These are phyloP conservation scores for Papilio machaon DNA, from an alignment of 1,140 invertebrate genomes.

Conservation along the genomic window DNA sequence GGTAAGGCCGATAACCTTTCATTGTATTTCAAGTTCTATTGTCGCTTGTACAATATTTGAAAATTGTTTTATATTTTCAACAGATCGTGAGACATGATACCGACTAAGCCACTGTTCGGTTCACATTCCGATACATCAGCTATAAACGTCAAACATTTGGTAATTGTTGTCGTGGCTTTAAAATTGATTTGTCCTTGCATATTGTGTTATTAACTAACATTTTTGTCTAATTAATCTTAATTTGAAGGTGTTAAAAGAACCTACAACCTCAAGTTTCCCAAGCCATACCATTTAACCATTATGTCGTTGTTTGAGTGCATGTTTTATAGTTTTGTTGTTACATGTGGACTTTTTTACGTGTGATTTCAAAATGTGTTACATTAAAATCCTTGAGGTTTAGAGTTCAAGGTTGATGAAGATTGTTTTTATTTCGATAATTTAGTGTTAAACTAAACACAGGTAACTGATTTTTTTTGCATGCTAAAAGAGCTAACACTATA, in stretches of 20 bases:
- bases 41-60: not conserved
- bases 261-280: not conserved
- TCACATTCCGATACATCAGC: slow-evolving; percentile 67
- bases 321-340: not conserved
- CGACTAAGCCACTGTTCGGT: slow-evolving; percentile 54
- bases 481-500: not conserved
- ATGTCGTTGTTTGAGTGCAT: not conserved
- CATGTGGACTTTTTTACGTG: too few species aligned
- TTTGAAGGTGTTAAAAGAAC: not conserved
- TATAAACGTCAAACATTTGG: slow-evolving; percentile 64
- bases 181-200: not conserved
- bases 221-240: not conserved
- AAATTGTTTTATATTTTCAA: slow-evolving; percentile 9
- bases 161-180: slow-evolving; percentile 43
- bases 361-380: not conserved
- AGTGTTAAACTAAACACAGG: not conserved
- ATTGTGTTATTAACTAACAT: not conserved
- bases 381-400: not conserved
- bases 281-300: not conserved
- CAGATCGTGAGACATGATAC: slow-evolving; percentile 49
- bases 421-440: not conserved
- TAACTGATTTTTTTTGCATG: not conserved
- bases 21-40: not conserved
- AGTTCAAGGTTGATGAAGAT: not conserved
- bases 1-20: not conserved